These are phyloP conservation scores for Latrodectus hesperus DNA, from an alignment of 2,888 invertebrate species.

Conservation along the genomic window DNA sequence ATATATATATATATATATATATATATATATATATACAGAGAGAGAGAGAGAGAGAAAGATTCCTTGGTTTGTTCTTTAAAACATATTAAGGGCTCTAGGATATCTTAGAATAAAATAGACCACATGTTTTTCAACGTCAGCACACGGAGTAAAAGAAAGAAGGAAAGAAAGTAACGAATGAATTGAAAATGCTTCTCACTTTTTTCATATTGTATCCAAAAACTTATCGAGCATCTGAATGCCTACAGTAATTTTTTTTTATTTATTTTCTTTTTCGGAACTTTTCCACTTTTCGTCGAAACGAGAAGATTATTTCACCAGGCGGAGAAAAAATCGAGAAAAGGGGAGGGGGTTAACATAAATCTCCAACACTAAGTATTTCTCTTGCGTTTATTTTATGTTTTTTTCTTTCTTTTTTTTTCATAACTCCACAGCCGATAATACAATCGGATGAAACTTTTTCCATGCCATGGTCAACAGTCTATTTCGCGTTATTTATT, in stretches of 20 bases:
- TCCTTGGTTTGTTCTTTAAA: no score
- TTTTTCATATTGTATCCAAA: background rate
- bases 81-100: background rate
- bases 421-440: constrained; percentile 30
- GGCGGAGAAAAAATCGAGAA: background rate
- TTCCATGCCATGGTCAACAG: constrained; percentile 54
- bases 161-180: constrained; percentile 8
- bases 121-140: no score
- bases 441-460: constrained; percentile 38
- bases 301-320: background rate
- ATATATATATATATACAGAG: no score
- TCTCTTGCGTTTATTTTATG: constrained; percentile 22
- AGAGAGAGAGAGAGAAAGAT: no score
- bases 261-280: background rate
- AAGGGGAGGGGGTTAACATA: constrained; percentile 21
- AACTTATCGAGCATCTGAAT: constrained; percentile 27
- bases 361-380: constrained; percentile 51
- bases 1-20: no score
- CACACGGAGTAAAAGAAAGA: background rate
- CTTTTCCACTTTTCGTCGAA: background rate
- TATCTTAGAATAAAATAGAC: no score
- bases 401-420: constrained; percentile 4
- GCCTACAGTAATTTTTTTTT: background rate
- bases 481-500: constrained; percentile 53
- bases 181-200: constrained; percentile 32